These are phyloP conservation scores for Spodoptera picta DNA, from an alignment of 2,888 invertebrate species.

Conservation along the genomic window DNA sequence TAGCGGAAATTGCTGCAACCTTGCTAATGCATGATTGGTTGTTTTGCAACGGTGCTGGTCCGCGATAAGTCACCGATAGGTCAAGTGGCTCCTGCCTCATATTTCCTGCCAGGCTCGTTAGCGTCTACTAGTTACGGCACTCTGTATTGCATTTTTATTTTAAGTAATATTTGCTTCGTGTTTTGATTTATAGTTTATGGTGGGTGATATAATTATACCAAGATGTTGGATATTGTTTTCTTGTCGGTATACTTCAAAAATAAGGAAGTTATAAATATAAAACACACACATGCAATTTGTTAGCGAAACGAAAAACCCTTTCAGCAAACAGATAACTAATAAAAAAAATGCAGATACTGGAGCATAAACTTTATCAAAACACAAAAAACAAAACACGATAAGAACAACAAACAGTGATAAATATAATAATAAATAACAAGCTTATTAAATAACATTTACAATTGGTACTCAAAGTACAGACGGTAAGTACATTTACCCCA, in stretches of 20 bases:
- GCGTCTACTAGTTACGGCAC: conserved; percentile 15
- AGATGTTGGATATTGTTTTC: no score
- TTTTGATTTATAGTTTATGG: no score
- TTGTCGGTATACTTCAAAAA: no score
- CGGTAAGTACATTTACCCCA: conserved; percentile 28
- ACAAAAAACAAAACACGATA: conserved; percentile 6
- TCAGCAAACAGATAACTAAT: no score
- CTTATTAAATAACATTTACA: conserved; percentile 26
- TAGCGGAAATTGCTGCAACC: conserved; percentile 60
- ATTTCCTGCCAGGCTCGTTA: conserved; percentile 40
- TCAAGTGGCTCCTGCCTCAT: conserved; percentile 46
- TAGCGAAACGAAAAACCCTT: no score
- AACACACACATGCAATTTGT: no score
- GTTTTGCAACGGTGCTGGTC: conserved; percentile 38
- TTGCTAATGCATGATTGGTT: conserved; percentile 56
- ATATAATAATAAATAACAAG: conserved; percentile 11
- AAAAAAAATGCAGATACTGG: background rate
- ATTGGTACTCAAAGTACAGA: conserved; percentile 8
- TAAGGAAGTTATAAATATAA: no score
- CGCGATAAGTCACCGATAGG: conserved; percentile 49
- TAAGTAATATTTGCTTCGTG: background rate
- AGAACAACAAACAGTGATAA: background rate
- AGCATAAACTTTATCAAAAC: background rate
- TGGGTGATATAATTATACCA: no score
- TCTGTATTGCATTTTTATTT: conserved; percentile 4